Conservation (phyloP, 2,888 invertebrate species). For the Lycophotia porphyrea region DNA sequence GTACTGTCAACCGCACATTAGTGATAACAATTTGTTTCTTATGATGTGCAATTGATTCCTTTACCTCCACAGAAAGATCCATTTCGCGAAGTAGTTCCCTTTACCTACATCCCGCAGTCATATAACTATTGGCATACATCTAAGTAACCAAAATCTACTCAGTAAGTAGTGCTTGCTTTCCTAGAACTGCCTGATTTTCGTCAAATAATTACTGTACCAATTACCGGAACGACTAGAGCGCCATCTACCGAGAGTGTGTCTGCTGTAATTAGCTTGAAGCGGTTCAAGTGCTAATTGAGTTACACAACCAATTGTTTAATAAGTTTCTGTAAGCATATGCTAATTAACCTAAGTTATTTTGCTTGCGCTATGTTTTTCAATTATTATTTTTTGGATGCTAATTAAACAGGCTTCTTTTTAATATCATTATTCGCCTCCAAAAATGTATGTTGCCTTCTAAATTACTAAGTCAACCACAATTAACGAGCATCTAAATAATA, state of each 20-base stretch:
- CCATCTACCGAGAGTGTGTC: slow-evolving; percentile 24
- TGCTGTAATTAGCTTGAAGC: slow-evolving; percentile 26
- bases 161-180: background rate
- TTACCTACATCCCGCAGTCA: background rate
- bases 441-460: too few species aligned
- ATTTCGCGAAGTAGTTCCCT: background rate
- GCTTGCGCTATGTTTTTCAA: too few species aligned
- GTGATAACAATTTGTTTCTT: background rate
- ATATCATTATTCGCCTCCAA: too few species aligned
- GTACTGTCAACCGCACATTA: background rate
- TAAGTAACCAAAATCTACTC: background rate
- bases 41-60: background rate
- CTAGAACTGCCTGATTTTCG: slow-evolving; percentile 6
- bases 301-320: background rate
- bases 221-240: slow-evolving; percentile 7
- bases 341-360: too few species aligned
- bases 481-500: too few species aligned
- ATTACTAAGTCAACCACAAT: too few species aligned
- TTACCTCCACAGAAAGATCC: background rate
- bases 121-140: background rate
- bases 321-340: too few species aligned
- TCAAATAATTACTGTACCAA: slow-evolving; percentile 11
- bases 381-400: too few species aligned
- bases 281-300: background rate
- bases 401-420: too few species aligned